A percentile compares a stretch with the other conserved stretches of the same genome.
Evolutionary conservation across 2,113 vertebrate species (phyloP).

Genomic region (Pterocles orientalis): DNA sequence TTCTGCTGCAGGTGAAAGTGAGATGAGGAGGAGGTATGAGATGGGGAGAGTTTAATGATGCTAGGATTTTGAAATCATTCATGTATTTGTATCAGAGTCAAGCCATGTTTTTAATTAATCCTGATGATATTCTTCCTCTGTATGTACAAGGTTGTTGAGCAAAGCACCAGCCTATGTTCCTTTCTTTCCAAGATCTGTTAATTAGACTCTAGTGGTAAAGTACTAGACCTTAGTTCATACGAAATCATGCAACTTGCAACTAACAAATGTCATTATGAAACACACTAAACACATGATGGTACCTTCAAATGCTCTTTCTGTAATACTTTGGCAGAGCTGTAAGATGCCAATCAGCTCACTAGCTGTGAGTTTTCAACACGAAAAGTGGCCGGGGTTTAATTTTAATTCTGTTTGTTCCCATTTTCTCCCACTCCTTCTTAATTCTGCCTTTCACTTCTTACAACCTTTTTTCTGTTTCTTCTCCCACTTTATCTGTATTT

Average conservation of each 20-base stretch:
- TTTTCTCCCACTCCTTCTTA: conserved; percentile 7
- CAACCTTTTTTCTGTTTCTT: neutral
- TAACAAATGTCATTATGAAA: conserved; percentile 33
- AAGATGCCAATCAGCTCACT: conserved; percentile 12
- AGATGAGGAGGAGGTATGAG: neutral
- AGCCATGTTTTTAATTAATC: neutral
- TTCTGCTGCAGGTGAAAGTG: neutral
- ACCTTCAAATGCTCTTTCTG: conserved; percentile 8
- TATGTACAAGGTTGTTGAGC: neutral
- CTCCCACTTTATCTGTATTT: neutral
- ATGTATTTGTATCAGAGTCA: conserved; percentile 4
- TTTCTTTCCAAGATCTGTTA: conserved; percentile 25
- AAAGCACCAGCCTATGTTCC: neutral
- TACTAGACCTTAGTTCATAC: neutral
- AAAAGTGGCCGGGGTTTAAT: neutral
- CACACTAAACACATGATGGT: neutral
- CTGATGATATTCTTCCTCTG: neutral
- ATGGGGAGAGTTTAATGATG: neutral
- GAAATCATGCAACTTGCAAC: neutral
- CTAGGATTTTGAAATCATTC: conserved; percentile 15
- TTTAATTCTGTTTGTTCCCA: neutral
- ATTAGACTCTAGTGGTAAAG: neutral
- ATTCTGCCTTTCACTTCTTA: conserved; percentile 16
- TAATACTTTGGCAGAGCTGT: neutral
- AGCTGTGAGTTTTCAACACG: neutral